These are phyloP conservation scores for Agraylea sexmaculata DNA, from an alignment of 1,140 invertebrate genomes.

Conservation along the genomic window DNA sequence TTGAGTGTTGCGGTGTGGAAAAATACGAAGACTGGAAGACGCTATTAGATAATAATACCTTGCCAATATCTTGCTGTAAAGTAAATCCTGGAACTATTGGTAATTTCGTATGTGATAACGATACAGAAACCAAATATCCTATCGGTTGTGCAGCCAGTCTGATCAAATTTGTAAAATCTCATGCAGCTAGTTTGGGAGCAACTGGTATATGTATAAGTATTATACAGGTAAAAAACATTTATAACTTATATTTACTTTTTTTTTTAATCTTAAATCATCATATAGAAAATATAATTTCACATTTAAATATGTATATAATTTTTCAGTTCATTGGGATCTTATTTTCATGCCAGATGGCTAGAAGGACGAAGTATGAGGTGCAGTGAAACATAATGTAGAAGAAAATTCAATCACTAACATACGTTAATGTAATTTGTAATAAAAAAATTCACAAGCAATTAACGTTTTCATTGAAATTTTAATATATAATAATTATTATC, in stretches of 20 bases:
- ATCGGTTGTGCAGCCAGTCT: constrained; percentile 51
- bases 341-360: constrained; percentile 33
- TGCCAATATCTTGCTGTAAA: constrained; percentile 55
- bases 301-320: constrained; percentile 8
- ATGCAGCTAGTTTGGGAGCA: constrained; percentile 59
- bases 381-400: no score
- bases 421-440: no score
- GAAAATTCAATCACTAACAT: no score
- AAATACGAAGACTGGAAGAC: constrained; percentile 49
- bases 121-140: constrained; percentile 18
- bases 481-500: no score
- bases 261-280: constrained; percentile 18
- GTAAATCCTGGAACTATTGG: constrained; percentile 32
- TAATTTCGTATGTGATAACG: constrained; percentile 30
- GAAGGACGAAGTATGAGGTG: constrained; percentile 16
- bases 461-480: no score
- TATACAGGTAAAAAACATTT: constrained; percentile 47
- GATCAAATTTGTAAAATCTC: constrained; percentile 46
- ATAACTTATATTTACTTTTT: constrained; percentile 17
- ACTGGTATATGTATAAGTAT: constrained; percentile 64
- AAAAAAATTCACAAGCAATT: no score
- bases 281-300: constrained; percentile 1
- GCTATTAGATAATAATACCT: constrained; percentile 14
- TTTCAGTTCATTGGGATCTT: constrained; percentile 33
- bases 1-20: constrained; percentile 59